These are phyloP conservation scores for Panagrolaimus sp. DNA, from an alignment of 1,140 invertebrate genomes.

Conservation along the genomic window DNA sequence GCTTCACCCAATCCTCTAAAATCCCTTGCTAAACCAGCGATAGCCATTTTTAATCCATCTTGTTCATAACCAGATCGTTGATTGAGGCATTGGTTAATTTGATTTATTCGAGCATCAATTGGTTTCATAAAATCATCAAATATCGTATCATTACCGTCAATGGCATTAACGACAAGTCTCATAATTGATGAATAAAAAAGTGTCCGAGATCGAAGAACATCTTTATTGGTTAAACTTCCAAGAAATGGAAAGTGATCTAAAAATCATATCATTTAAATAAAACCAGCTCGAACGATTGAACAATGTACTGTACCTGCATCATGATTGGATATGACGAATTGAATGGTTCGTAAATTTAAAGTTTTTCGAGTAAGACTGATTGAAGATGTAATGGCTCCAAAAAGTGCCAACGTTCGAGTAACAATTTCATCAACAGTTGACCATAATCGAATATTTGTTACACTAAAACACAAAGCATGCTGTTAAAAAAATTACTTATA, in stretches of 20 bases:
- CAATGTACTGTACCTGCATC: not conserved
- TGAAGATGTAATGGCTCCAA: not conserved
- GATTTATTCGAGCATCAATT: not conserved
- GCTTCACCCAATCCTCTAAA: conserved; percentile 8
- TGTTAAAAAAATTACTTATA: not conserved
- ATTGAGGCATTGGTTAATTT: not conserved
- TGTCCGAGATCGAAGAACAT: conserved; percentile 5
- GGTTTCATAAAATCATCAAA: conserved; percentile 6
- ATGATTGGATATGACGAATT: not conserved
- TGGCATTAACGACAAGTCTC: not conserved
- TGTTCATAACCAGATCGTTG: not conserved
- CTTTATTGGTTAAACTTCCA: not conserved
- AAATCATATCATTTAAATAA: too few species aligned
- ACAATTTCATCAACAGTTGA: not conserved
- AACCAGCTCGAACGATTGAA: too few species aligned
- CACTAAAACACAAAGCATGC: not conserved
- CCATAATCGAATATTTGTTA: conserved; percentile 4
- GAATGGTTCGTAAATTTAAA: not conserved
- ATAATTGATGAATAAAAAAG: not conserved
- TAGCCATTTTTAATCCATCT: conserved; percentile 1
- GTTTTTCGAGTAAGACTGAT: not conserved
- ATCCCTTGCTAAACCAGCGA: not conserved
- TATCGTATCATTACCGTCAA: not conserved
- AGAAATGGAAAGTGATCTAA: conserved; percentile 9
- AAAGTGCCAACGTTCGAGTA: not conserved